Conservation (phyloP, 2,888 invertebrate genomes). For the Agrotis segetum region DNA sequence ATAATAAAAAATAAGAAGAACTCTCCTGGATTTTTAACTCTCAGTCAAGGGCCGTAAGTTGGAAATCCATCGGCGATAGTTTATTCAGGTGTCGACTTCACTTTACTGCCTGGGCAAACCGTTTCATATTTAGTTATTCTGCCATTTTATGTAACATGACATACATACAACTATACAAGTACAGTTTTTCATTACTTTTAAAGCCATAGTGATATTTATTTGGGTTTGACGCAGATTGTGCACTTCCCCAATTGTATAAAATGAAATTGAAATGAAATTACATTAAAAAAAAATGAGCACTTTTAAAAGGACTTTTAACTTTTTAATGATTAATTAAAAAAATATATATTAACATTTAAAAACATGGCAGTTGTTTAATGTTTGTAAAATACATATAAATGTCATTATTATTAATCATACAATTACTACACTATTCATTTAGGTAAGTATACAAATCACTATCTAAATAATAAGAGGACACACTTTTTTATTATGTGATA, state of each 20-base stretch:
- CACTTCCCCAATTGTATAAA: too few species aligned
- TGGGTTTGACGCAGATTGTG: too few species aligned
- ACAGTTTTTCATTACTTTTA: too few species aligned
- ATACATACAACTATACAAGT: too few species aligned
- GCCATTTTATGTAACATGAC: too few species aligned
- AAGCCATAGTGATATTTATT: too few species aligned
- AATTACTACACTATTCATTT: conserved; percentile 1
- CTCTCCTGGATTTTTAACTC: neutral
- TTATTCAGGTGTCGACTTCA: neutral
- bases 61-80: neutral
- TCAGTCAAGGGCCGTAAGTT: neutral
- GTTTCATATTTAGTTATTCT: too few species aligned
- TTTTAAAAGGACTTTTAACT: neutral
- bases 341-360: conserved; percentile 11
- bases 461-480: conserved; percentile 15
- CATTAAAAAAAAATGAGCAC: neutral
- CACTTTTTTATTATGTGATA: neutral
- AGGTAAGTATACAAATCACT: too few species aligned
- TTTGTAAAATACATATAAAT: conserved; percentile 11
- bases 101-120: neutral
- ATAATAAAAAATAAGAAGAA: neutral
- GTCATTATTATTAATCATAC: conserved; percentile 18
- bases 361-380: conserved; percentile 21
- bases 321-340: neutral
- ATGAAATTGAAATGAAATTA: neutral